Base-by-base conservation (phyloP, 2,797 vertebrate genomes). In the Hydrophis major region DNA sequence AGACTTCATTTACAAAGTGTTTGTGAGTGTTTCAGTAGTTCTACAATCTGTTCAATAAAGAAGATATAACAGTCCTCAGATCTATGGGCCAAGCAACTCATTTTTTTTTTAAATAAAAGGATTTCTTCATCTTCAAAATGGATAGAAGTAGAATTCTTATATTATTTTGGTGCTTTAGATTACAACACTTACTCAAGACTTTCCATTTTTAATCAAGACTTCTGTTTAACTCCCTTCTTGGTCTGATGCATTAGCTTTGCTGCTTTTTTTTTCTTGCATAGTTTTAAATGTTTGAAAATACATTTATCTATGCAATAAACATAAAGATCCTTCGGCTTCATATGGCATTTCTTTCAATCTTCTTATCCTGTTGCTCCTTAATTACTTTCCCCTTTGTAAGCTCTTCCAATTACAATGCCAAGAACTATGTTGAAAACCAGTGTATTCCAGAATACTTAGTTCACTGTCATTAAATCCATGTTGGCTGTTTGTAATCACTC, bases 331-430 rank as follows among this genome's bases (percentile, higher is more conserved):
- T 74, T 60, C 27, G 6, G 18, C 37, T 50, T 89, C 55, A 32
- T 61, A 78, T 60, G n/a, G 8, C 5, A n/a, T 59, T 92, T 92
- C 55, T n/a, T 92, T 32, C 66, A 60, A 22, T 53, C n/a, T 22
- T 89, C 86, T 83, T 92, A 92, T 89, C 87, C 37, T 61, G 4
- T 78, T 89, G 20, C 27, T 61, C 69, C 83, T 83, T 89, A 74
- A 92, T 83, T 89, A 50, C 28, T 89, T 89, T 55, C 13, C 14
- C 86, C 32, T 22, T 53, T 32, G 22, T 89, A 86, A 37, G 28
- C 50, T 28, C 50, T 63, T 90, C 61, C 32, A 89, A 92, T 83
- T 53, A 78, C 28, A 42, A 20, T 83, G 56, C 66, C 56, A 86
- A 89, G 87, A 92, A 89, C 13, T 61, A n/a, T 14, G 25, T 32